Evolutionary conservation across 2,797 vertebrate genomes (phyloP).

Genomic region (Tragopan temminckii): DNA sequence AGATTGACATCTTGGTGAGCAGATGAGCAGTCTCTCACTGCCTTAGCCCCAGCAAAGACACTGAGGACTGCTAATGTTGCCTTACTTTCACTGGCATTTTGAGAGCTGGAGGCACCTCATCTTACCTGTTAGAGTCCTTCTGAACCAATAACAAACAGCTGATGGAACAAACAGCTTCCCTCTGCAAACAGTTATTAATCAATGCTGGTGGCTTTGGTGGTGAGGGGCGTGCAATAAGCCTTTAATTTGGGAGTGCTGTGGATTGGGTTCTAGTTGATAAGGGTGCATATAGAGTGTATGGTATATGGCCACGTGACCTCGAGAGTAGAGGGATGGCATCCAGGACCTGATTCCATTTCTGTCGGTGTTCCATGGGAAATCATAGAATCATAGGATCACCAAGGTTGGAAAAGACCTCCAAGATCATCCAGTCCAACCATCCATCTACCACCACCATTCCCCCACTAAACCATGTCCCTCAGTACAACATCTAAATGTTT

Average conservation of each 20-base stretch:
- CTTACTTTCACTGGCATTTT: slow-evolving; percentile 67
- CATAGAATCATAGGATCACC: too few species aligned
- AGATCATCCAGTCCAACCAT: too few species aligned
- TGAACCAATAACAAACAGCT: slow-evolving; percentile 47
- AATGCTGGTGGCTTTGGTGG: background rate
- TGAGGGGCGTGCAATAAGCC: background rate
- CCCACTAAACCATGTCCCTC: too few species aligned
- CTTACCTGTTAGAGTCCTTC: slow-evolving; percentile 13
- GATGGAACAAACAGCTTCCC: slow-evolving; percentile 16
- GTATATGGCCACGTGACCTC: accelerated
- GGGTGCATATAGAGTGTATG: background rate
- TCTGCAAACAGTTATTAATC: slow-evolving; percentile 27
- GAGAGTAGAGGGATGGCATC: background rate
- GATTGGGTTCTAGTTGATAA: background rate
- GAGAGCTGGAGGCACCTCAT: slow-evolving; percentile 12
- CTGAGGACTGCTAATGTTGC: slow-evolving; percentile 30
- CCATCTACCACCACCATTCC: too few species aligned
- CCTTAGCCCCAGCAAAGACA: slow-evolving; percentile 15
- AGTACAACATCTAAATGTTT: too few species aligned
- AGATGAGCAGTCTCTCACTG: background rate
- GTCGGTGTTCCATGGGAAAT: background rate
- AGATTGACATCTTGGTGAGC: background rate
- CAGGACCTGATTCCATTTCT: background rate
- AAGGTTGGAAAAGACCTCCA: too few species aligned
- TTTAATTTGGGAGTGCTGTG: background rate